Percentiles rank a stretch among this genome's conserved stretches.
These are phyloP conservation scores for Phrynocephalus versicolor DNA, from an alignment of 2,113 vertebrate genomes.

Conservation along the genomic window DNA sequence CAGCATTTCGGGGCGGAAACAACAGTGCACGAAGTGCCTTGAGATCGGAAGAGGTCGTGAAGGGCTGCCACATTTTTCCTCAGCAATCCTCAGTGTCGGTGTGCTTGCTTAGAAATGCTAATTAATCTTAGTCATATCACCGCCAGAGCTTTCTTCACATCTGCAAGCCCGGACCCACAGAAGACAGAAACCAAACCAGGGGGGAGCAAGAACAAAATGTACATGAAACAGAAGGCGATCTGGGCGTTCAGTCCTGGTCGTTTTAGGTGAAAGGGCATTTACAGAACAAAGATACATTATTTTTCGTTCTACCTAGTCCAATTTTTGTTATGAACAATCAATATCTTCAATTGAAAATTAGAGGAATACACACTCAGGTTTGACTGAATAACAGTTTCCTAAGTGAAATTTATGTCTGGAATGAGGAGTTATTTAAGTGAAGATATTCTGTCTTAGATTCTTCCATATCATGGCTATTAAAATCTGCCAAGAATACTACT, in stretches of 20 bases:
- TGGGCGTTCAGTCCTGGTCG: neutral
- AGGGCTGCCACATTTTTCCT: neutral
- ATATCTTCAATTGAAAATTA: neutral
- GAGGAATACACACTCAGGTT: no score
- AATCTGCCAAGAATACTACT: no score
- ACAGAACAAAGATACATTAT: neutral
- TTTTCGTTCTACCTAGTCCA: neutral
- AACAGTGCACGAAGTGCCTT: no score
- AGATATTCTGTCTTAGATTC: no score
- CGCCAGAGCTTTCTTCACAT: neutral
- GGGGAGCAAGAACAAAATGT: neutral
- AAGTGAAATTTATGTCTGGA: no score
- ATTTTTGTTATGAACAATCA: neutral
- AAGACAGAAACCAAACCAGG: neutral
- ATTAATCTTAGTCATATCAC: rapidly evolving
- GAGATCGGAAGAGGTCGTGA: no score
- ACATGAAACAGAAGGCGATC: neutral
- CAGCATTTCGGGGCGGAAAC: no score
- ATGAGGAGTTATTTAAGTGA: no score
- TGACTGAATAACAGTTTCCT: no score
- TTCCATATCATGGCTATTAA: no score
- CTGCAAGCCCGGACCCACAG: neutral
- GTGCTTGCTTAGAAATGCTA: neutral
- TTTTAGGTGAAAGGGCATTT: neutral
- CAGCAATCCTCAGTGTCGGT: neutral